A percentile compares a stretch with the other conserved stretches of the same genome.
Evolutionary conservation across 2,797 vertebrate species (phyloP).

Genomic region (Pyrrhura leucotis): DNA sequence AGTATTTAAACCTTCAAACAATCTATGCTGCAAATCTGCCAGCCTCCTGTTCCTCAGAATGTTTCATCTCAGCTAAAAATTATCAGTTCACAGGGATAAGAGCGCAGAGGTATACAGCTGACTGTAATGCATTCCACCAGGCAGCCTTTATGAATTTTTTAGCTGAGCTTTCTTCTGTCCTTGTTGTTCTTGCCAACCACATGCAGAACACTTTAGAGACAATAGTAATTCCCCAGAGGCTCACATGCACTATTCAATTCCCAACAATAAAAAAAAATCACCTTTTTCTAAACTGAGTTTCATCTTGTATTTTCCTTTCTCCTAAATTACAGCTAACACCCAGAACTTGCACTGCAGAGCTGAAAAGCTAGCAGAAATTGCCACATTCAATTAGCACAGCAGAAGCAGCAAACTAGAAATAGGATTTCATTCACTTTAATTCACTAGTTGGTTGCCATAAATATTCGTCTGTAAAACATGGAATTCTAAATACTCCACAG

Average conservation of each 20-base stretch:
- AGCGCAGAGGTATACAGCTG: conserved; percentile 18
- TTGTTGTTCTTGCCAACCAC: conserved; percentile 58
- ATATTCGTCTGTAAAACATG: conserved; percentile 28
- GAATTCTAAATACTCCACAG: conserved; percentile 52
- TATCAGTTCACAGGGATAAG: conserved; percentile 30
- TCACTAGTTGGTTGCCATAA: conserved; percentile 52
- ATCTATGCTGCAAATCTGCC: conserved; percentile 42
- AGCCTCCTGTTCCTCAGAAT: conserved; percentile 40
- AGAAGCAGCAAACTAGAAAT: conserved; percentile 44
- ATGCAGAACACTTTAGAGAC: conserved; percentile 56
- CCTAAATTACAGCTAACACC: conserved; percentile 8
- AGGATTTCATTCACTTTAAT: conserved; percentile 48
- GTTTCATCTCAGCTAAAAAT: conserved; percentile 41
- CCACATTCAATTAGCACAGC: conserved; percentile 29
- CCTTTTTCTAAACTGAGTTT: neutral
- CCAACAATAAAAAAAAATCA: neutral
- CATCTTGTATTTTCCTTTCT: neutral
- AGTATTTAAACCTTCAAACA: conserved; percentile 60
- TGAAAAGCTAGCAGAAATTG: conserved; percentile 36
- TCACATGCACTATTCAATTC: conserved; percentile 11
- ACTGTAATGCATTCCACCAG: conserved; percentile 39
- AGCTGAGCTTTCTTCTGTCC: conserved; percentile 52
- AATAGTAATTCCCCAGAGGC: neutral
- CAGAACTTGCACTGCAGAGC: neutral
- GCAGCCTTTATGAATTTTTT: conserved; percentile 50